Evolutionary conservation across 2,797 vertebrate species (phyloP), one percentile per base, ranked within the genome.

Genomic region (Chaenodraco wilsoni): DNA sequence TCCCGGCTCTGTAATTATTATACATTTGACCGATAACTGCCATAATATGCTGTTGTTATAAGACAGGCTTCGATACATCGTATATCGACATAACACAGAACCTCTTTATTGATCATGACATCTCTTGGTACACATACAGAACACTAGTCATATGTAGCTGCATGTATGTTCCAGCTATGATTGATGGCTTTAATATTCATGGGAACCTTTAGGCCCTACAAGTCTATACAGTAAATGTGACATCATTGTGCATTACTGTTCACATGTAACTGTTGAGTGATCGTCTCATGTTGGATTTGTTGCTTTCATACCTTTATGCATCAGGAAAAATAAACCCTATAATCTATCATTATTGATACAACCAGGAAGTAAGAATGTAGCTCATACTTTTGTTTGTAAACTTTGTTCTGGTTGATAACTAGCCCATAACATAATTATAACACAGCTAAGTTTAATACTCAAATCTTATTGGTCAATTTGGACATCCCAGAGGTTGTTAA

Each of bases 131-230:
- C 33, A 23, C 15, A 56, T 49, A 11, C 21, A 58, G 17, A 63
- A 17, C 9, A 49, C 33, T 37, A 37, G 43, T 37, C 41, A 54
- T 0, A 63, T 9, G 43, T 4, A 43, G 33, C 48, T 67, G 43
- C 6, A n/a, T 48, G 19, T 19, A 45, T 11, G 31, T 65, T 52
- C 13, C 6, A 60, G 43, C 55, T 31, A 5, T 78, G 85, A 87
- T 10, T 0, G 65, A 87, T 70, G 79, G 40, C 67, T 82, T 79
- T 82, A 82, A 82, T 87, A 78, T 80, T 43, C 45, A 45, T 48
- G 63, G 17, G n/a, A 1, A 43, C 67, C 21, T 55, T 14, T 14
- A 45, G 79, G 74, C 50, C 14, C 17, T 33, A 16, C 65, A 58
- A 17, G 44, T 43, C 40, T 23, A 41, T 43, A 1, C 58, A 23